Evolutionary conservation across 2,113 vertebrate genomes (phyloP).

Genomic region (Camelus bactrianus): DNA sequence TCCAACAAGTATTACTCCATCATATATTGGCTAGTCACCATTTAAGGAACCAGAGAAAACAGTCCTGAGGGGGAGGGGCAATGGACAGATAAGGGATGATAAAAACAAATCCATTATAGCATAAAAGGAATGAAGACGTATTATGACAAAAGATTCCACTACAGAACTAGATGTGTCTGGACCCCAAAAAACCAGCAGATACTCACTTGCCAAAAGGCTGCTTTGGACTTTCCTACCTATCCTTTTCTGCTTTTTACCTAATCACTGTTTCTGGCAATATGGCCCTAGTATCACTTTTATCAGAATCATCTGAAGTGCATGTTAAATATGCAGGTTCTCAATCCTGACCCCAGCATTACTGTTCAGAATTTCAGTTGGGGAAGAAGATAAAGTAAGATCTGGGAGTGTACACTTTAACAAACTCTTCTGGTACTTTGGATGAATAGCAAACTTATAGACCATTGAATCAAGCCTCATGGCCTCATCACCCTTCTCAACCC

Average conservation of each 20-base stretch:
- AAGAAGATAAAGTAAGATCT: not conserved
- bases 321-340: not conserved
- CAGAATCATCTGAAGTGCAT: not conserved
- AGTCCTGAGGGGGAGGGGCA: not conserved
- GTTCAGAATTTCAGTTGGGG: not conserved
- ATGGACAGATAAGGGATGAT: not conserved
- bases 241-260: not conserved
- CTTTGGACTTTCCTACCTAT: not conserved
- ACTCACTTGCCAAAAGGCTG: not conserved
- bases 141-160: not conserved
- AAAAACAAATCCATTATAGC: not conserved
- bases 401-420: not conserved
- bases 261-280: not conserved
- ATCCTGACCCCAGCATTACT: not conserved
- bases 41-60: not conserved
- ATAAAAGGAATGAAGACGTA: not conserved
- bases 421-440: not conserved
- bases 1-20: not conserved
- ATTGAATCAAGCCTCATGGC: not conserved
- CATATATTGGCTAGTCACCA: not conserved
- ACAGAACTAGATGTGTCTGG: not conserved
- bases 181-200: not conserved
- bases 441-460: not conserved
- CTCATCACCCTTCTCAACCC: not conserved
- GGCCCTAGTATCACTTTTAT: not conserved